phyloP scores from a whole-genome alignment of 53 echinoderm and acorn worm genomes.

The Apostichopus leukothele region DNA sequence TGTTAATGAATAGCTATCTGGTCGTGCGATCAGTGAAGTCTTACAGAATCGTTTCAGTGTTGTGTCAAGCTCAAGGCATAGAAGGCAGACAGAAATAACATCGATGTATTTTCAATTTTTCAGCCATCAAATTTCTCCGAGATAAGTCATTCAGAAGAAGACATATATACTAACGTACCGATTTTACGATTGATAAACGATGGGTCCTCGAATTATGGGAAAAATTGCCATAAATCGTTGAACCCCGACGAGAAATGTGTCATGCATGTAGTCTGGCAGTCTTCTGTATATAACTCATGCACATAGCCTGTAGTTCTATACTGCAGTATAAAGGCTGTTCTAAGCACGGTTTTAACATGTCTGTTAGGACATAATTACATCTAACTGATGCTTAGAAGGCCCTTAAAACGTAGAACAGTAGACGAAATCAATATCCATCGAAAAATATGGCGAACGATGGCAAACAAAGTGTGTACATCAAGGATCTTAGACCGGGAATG shows the following conservation, averaged over 20 bases:
- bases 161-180: background rate
- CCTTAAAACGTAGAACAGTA: conserved; percentile 22
- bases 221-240: conserved; percentile 32
- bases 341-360: background rate
- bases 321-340: background rate
- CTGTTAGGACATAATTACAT: background rate
- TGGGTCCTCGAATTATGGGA: conserved; percentile 39
- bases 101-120: background rate
- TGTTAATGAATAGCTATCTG: background rate
- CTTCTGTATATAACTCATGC: background rate
- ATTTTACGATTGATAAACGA: conserved; percentile 21
- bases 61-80: background rate
- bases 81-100: conserved; percentile 5
- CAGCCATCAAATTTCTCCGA: background rate
- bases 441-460: conserved; percentile 40
- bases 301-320: background rate
- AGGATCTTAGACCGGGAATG: conserved; percentile 93
- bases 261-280: background rate
- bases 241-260: conserved; percentile 5
- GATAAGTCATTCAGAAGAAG: background rate
- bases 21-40: background rate
- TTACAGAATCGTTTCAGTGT: background rate
- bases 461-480: conserved; percentile 59
- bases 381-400: background rate
- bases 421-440: background rate